Percentiles rank a stretch among this genome's conserved stretches.
phyloP scores from a whole-genome alignment of 2,113 vertebrate genomes.

The Trematomus loennbergii region DNA sequence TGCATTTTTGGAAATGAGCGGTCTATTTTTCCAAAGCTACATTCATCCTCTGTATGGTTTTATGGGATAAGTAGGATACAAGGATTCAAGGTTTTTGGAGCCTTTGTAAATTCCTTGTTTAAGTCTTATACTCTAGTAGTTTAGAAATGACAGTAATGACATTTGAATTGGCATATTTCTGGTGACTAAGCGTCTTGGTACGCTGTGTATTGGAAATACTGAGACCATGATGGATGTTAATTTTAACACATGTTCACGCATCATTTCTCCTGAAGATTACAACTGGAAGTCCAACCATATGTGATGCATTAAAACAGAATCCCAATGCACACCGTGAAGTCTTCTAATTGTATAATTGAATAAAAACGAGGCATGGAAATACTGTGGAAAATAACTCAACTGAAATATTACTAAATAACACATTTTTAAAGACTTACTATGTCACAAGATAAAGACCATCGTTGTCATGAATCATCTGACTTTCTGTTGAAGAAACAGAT shows the following conservation, averaged over 20 bases:
- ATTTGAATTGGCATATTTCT: neutral
- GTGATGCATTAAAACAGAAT: constrained; percentile 18
- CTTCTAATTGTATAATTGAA: neutral
- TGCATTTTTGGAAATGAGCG: no score
- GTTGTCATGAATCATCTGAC: constrained; percentile 33
- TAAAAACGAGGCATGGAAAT: neutral
- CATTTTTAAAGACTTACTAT: neutral
- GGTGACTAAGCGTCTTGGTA: neutral
- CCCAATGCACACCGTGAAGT: neutral
- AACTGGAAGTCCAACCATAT: constrained; percentile 29
- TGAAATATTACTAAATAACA: neutral
- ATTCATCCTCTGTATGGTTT: neutral
- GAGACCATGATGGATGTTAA: constrained; percentile 42
- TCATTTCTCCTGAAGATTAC: constrained; percentile 39
- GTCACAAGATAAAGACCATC: neutral
- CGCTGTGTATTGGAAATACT: neutral
- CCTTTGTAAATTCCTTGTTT: neutral
- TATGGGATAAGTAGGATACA: neutral
- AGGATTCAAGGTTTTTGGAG: neutral
- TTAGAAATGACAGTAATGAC: neutral
- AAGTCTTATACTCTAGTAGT: neutral
- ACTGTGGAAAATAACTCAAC: neutral
- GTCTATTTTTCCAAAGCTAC: no score
- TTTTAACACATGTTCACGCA: constrained; percentile 44
- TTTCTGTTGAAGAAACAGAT: constrained; percentile 13